These are phyloP conservation scores for Brachionus calyciflorus DNA, from an alignment of 1,140 invertebrate genomes.

Conservation along the genomic window DNA sequence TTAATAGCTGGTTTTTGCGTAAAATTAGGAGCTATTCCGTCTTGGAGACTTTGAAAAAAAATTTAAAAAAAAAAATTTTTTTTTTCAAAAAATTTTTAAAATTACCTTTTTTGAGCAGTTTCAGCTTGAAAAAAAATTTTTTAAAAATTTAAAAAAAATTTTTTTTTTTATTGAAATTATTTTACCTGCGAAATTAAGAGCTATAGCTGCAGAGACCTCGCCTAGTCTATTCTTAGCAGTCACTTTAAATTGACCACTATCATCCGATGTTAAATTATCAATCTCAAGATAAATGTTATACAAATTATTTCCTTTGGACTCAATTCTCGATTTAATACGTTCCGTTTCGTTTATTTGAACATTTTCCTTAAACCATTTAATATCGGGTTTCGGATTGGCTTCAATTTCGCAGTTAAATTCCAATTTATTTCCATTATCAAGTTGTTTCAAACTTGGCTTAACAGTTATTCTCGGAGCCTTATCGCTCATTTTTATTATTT, in stretches of 20 bases:
- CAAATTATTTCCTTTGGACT: background rate
- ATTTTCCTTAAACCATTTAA: slow-evolving; percentile 84
- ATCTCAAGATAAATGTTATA: slow-evolving; percentile 37
- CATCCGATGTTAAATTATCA: slow-evolving; percentile 54
- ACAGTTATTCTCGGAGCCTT: slow-evolving; percentile 81
- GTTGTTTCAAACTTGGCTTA: slow-evolving; percentile 91
- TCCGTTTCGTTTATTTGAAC: slow-evolving; percentile 62
- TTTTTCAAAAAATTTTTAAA: background rate
- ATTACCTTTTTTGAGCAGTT: slow-evolving; percentile 44
- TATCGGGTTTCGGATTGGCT: slow-evolving; percentile 80
- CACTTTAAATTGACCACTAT: slow-evolving; percentile 90
- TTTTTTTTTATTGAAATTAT: slow-evolving; percentile 53
- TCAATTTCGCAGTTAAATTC: slow-evolving; percentile 89
- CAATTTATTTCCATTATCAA: slow-evolving; percentile 87
- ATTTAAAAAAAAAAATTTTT: background rate
- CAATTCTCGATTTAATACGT: slow-evolving; percentile 13
- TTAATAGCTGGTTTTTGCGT: slow-evolving; percentile 91
- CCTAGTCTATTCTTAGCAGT: slow-evolving; percentile 92
- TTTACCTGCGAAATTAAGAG: slow-evolving; percentile 94
- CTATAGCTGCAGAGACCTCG: slow-evolving; percentile 90
- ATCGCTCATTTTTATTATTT: slow-evolving; percentile 48
- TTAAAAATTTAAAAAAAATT: background rate
- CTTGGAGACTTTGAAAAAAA: slow-evolving; percentile 54
- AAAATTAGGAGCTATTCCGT: slow-evolving; percentile 93
- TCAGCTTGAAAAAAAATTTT: slow-evolving; percentile 29